Evolutionary conservation across 2,888 invertebrate species (phyloP).

Genomic region (Clivina fossor): DNA sequence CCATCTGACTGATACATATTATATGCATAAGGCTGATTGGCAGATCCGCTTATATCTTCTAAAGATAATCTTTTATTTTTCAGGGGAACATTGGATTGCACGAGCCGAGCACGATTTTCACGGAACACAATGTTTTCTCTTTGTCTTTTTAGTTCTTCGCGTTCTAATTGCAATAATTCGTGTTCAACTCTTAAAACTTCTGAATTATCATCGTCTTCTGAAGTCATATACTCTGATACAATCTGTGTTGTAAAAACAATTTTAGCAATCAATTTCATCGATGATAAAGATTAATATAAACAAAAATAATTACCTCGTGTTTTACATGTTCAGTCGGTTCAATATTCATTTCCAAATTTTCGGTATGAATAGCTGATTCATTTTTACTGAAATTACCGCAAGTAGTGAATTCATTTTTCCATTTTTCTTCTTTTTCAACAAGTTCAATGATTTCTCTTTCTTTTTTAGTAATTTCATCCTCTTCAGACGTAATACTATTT

Average conservation of each 20-base stretch:
- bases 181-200: constrained; percentile 74
- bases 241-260: constrained; percentile 37
- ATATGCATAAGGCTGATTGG: constrained; percentile 40
- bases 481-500: constrained; percentile 74
- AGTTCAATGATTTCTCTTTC: constrained; percentile 67
- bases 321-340: neutral
- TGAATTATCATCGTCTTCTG: constrained; percentile 48
- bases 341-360: neutral
- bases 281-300: constrained; percentile 20
- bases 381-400: constrained; percentile 4
- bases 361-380: neutral
- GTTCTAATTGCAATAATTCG: constrained; percentile 74
- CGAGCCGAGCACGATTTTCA: constrained; percentile 62
- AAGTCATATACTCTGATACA: constrained; percentile 43
- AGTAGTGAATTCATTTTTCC: constrained; percentile 45
- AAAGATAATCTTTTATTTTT: constrained; percentile 49
- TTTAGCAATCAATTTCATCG: constrained; percentile 15
- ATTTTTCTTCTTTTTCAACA: constrained; percentile 65
- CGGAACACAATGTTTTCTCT: constrained; percentile 69
- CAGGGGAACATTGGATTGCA: constrained; percentile 43
- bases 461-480: constrained; percentile 71
- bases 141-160: constrained; percentile 75
- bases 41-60: constrained; percentile 49
- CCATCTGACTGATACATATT: constrained; percentile 33
- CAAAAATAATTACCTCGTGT: neutral